Conservation (phyloP, 2,888 invertebrate genomes). For the Marronus borbonicus region DNA sequence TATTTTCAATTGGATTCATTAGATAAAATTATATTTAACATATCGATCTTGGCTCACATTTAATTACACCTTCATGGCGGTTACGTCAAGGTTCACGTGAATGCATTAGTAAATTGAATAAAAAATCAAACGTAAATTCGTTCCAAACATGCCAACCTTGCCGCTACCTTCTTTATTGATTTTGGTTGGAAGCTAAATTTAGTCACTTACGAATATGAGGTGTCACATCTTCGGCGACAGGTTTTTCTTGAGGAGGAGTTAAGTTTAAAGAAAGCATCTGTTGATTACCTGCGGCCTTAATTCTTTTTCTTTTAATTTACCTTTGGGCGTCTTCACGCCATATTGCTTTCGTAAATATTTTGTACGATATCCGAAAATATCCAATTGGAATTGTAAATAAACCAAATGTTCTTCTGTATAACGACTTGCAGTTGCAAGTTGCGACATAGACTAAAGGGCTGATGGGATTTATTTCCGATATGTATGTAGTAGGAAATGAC, state of each 20-base stretch:
- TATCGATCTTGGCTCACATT: neutral
- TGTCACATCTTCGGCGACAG: neutral
- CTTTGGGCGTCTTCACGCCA: neutral
- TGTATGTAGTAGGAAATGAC: no score
- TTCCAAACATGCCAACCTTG: neutral
- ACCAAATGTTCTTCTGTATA: no score
- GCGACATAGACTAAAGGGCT: no score
- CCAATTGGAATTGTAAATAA: no score
- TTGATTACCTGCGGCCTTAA: neutral
- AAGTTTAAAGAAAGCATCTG: neutral
- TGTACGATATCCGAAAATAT: neutral
- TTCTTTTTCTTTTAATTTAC: neutral
- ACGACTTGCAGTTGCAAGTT: no score
- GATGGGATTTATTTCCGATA: no score
- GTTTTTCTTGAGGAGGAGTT: neutral
- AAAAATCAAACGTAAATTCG: neutral
- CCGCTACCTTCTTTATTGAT: constrained; percentile 4
- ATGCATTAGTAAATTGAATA: neutral
- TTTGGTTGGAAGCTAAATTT: constrained; percentile 6
- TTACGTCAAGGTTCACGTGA: neutral
- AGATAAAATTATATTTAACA: neutral
- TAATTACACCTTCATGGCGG: neutral
- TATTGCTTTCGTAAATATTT: neutral
- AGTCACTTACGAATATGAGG: constrained; percentile 6
- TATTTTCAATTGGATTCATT: neutral